These are phyloP conservation scores for Leptobrachium ailaonicum DNA, from an alignment of 2,113 vertebrate genomes.

Conservation along the genomic window DNA sequence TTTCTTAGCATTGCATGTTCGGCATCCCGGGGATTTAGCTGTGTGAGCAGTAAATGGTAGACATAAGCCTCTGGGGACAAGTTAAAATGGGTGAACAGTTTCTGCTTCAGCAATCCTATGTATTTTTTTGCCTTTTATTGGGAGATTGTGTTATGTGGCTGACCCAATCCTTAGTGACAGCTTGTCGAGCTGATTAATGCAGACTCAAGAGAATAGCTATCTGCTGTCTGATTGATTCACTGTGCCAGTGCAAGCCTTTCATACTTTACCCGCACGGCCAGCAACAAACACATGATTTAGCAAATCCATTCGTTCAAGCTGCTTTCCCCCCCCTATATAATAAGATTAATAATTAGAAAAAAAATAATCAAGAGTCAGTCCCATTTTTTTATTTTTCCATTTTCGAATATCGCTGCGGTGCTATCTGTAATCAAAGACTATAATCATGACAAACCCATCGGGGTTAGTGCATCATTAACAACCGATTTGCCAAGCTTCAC, in stretches of 20 bases:
- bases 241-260: slow-evolving; percentile 55
- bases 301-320: slow-evolving; percentile 47
- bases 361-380: no score
- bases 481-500: no score
- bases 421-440: no score
- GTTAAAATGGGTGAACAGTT: slow-evolving; percentile 55
- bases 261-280: slow-evolving; percentile 51
- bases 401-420: no score
- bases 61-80: slow-evolving; percentile 51
- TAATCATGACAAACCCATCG: no score
- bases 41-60: slow-evolving; percentile 52
- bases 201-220: slow-evolving; percentile 57
- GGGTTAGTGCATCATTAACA: no score
- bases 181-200: slow-evolving; percentile 62
- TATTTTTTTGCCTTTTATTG: slow-evolving; percentile 46
- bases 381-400: no score
- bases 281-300: slow-evolving; percentile 60
- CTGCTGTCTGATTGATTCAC: slow-evolving; percentile 68
- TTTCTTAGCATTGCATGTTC: slow-evolving; percentile 37
- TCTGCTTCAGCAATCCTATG: slow-evolving; percentile 47
- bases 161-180: slow-evolving; percentile 68
- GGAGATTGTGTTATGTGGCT: slow-evolving; percentile 48
- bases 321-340: not conserved
- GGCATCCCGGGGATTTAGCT: slow-evolving; percentile 53
- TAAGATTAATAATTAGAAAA: no score